phyloP scores from a whole-genome alignment of 2,113 vertebrate genomes.

The Ceratotherium simum region DNA sequence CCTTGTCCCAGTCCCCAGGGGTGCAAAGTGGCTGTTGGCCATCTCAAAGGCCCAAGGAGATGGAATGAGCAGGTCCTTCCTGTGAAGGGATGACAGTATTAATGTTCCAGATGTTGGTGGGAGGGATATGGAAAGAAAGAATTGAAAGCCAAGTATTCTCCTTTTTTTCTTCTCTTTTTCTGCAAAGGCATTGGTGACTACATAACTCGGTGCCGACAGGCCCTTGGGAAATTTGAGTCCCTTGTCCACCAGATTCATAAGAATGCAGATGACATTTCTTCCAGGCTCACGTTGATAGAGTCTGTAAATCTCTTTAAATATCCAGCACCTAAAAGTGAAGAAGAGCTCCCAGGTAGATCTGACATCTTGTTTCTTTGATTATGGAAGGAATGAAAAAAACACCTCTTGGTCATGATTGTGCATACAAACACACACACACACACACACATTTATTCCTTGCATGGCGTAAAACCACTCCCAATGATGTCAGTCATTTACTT shows the following conservation, averaged over 20 bases:
- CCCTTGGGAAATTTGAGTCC: conserved; percentile 91
- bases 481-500: background rate
- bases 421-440: background rate
- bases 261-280: conserved; percentile 90
- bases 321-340: conserved; percentile 79
- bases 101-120: fast-evolving
- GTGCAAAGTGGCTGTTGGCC: no score
- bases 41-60: background rate
- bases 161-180: background rate
- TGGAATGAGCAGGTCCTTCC: background rate
- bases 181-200: conserved; percentile 91
- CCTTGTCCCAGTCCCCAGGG: background rate
- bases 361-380: background rate
- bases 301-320: conserved; percentile 92
- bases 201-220: conserved; percentile 87
- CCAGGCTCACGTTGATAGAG: conserved; percentile 89
- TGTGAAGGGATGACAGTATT: fast-evolving
- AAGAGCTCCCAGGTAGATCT: conserved; percentile 89
- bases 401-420: background rate
- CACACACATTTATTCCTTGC: no score
- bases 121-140: background rate
- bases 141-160: background rate
- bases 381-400: background rate
- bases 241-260: conserved; percentile 92
- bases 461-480: background rate